Conservation (phyloP, 2,113 vertebrate species). For the Pituophis catenifer region DNA sequence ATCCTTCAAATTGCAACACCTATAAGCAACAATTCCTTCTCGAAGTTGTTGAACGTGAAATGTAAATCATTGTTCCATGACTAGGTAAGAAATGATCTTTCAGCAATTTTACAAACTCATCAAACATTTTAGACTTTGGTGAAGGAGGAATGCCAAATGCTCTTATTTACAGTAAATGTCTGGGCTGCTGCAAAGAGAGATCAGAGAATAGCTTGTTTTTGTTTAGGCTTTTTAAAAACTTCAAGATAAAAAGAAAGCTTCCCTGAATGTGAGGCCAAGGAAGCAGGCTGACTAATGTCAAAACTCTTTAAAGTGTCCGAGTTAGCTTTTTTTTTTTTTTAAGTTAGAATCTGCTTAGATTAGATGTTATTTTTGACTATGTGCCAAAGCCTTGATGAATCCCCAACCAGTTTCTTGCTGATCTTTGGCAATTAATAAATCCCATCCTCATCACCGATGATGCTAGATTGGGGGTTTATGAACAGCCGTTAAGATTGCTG, state of each 20-base stretch:
- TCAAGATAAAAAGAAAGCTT: background rate
- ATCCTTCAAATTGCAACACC: background rate
- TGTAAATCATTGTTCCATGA: background rate
- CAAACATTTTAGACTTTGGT: background rate
- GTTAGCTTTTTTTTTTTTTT: background rate
- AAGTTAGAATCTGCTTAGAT: background rate
- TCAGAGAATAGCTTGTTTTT: background rate
- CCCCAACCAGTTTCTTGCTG: background rate
- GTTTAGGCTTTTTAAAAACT: background rate
- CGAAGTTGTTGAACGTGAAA: background rate
- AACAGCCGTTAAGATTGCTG: background rate
- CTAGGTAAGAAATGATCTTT: background rate
- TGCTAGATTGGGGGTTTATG: background rate
- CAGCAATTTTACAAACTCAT: background rate
- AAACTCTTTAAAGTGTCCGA: background rate
- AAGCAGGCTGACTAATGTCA: background rate
- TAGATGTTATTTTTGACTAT: background rate
- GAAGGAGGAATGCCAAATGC: background rate
- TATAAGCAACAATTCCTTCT: background rate
- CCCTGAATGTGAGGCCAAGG: background rate
- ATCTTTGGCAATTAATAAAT: background rate
- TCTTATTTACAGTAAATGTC: background rate
- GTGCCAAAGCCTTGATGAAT: background rate
- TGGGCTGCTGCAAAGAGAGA: background rate
- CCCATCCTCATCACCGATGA: background rate